These are phyloP conservation scores for Merops nubicus DNA, from an alignment of 2,113 vertebrate species.

Conservation along the genomic window DNA sequence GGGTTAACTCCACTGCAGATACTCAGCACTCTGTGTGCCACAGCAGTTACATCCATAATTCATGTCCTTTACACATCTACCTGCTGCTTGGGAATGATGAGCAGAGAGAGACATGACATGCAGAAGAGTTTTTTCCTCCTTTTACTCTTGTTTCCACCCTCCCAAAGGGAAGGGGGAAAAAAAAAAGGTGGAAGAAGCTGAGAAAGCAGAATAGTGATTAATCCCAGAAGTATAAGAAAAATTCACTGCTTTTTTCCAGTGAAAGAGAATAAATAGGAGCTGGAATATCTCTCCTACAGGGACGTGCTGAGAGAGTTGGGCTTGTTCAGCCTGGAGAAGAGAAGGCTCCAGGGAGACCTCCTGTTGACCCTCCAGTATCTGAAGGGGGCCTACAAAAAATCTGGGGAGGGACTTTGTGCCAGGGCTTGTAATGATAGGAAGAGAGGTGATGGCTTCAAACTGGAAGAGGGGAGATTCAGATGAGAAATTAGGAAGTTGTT, in stretches of 20 bases:
- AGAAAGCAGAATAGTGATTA: neutral
- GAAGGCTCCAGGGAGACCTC: too few species aligned
- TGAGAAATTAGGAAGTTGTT: too few species aligned
- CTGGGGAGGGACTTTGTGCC: too few species aligned
- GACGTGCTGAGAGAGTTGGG: too few species aligned
- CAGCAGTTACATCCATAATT: neutral
- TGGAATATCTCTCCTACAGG: too few species aligned
- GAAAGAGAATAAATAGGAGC: neutral
- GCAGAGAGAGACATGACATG: neutral
- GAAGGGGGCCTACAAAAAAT: too few species aligned
- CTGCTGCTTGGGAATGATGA: constrained; percentile 15
- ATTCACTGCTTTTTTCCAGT: neutral
- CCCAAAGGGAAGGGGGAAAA: neutral
- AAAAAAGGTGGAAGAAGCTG: neutral
- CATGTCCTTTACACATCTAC: neutral
- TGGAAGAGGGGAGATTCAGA: too few species aligned
- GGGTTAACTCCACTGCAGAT: neutral
- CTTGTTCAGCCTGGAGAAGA: too few species aligned
- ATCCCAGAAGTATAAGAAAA: neutral
- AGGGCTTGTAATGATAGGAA: too few species aligned
- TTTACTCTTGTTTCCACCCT: neutral
- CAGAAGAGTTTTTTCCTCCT: neutral
- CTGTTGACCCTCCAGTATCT: too few species aligned
- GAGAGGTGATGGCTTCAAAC: too few species aligned
- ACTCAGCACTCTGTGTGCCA: neutral